Base-by-base conservation (phyloP, 2,888 invertebrate genomes). In the Habroteleia sp. region DNA sequence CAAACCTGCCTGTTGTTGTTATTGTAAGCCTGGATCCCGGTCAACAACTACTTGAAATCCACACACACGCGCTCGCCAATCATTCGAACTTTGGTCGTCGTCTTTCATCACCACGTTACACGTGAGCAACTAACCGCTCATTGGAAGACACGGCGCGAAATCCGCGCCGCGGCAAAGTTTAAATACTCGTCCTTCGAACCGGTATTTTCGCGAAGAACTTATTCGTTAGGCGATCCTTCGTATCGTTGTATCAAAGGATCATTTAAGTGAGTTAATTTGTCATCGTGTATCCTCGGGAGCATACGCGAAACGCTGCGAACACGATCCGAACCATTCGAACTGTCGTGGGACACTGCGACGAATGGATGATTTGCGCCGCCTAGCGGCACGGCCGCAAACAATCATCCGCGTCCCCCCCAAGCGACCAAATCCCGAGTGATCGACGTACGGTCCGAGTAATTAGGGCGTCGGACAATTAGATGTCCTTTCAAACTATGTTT, bases 321-420 rank as follows among this genome's bases (percentile, higher is more conserved):
- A 48, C 44, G 60, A 69, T 37, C 52, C 60, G 33, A 60, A 83
- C 79, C 80, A 78, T 80, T 79, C 77, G 81, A 81, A 80, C 80
- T 80, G 81, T 79, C 81, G 80, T 80, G 81, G 77, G 74, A 83
- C 81, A 85, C 85, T 86, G 87, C 86, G 84, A 84, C 85, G 84
- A 81, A 84, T 79, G 14, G 25, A 84, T 80, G 78, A 65, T 48
- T 58, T 33, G 83, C 85, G 85, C 85, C 83, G 80, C 74, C 84
- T 83, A 73, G 78, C 80, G 86, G 81, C 77, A 69, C 62, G 63
- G 63, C 35, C 41, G 27, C 52, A 75, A 80, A 80, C 50, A 65
- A 56, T 42, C 54, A 66, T 39, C 66, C 52, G 72, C 54, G 54
- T 60, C 48, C 63, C 73, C 54, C 54, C 56, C 56, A 39, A 16